These are phyloP conservation scores for Octonoba sinensis DNA, from an alignment of 2,888 invertebrate genomes.

Conservation along the genomic window DNA sequence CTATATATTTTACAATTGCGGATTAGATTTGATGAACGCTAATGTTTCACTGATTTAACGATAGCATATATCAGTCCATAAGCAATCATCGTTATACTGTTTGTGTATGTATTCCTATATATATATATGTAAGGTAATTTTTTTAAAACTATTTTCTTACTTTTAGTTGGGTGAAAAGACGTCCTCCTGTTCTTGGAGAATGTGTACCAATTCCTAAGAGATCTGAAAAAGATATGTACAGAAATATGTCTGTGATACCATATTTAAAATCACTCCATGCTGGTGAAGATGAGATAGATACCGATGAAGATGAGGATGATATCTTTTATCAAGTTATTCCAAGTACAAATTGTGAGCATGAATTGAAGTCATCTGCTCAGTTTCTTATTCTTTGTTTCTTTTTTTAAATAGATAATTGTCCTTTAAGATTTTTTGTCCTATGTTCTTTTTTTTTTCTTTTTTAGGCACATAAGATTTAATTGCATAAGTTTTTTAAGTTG, in stretches of 20 bases:
- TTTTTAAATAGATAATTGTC: not conserved
- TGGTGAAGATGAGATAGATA: constrained; percentile 70
- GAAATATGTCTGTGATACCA: constrained; percentile 83
- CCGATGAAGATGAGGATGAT: constrained; percentile 60
- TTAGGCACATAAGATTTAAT: too few relatives aligned
- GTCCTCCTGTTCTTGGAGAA: constrained; percentile 78
- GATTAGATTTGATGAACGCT: too few relatives aligned
- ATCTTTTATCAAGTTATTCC: constrained; percentile 50
- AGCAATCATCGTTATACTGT: not conserved
- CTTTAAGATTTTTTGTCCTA: too few relatives aligned
- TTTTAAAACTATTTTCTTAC: constrained; percentile 8
- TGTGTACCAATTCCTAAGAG: constrained; percentile 82
- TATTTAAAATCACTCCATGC: constrained; percentile 90
- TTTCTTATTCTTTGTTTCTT: not conserved
- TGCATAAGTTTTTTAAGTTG: too few relatives aligned
- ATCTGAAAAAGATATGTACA: constrained; percentile 68
- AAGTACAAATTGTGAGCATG: constrained; percentile 11
- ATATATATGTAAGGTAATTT: not conserved
- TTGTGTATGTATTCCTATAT: not conserved
- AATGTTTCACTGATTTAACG: too few relatives aligned
- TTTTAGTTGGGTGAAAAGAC: constrained; percentile 82
- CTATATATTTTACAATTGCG: too few relatives aligned
- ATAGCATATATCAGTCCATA: too few relatives aligned
- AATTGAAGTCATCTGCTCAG: too few relatives aligned
- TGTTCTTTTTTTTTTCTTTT: too few relatives aligned